Evolutionary conservation across 2,797 vertebrate genomes (phyloP).

Genomic region (Acipenser oxyrinchus): DNA sequence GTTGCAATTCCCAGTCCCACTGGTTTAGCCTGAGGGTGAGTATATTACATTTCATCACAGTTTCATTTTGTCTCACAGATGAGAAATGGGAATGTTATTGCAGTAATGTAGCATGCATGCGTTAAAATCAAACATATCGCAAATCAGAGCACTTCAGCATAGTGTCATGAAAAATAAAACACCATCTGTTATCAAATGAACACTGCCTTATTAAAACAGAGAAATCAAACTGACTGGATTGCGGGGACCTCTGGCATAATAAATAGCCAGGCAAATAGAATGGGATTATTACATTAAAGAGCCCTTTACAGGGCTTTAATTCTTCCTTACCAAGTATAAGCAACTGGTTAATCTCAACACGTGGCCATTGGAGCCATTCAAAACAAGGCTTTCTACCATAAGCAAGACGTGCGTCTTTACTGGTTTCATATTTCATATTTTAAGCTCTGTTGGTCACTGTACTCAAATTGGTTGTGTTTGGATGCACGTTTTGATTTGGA

Average conservation of each 20-base stretch:
- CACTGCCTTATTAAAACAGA: slow-evolving; percentile 83
- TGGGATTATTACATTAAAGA: slow-evolving; percentile 24
- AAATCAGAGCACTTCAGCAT: slow-evolving; percentile 85
- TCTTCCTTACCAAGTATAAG: slow-evolving; percentile 1
- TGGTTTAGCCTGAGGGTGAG: slow-evolving; percentile 92
- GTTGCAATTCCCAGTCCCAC: slow-evolving; percentile 93
- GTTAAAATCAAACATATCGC: slow-evolving; percentile 97
- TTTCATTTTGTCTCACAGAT: slow-evolving; percentile 98
- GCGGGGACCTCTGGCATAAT: slow-evolving; percentile 42
- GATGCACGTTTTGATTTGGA: no score
- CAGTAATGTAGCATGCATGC: slow-evolving; percentile 95
- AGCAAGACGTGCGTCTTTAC: no score
- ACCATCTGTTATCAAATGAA: slow-evolving; percentile 87
- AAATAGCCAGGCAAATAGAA: slow-evolving; percentile 43
- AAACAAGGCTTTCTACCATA: neutral
- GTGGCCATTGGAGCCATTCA: slow-evolving; percentile 2
- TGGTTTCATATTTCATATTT: no score
- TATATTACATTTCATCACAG: slow-evolving; percentile 99
- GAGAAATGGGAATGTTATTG: slow-evolving; percentile 92
- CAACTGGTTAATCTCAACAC: neutral
- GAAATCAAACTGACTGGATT: slow-evolving; percentile 53
- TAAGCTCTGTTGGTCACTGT: no score
- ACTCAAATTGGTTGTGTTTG: no score
- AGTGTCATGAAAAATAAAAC: slow-evolving; percentile 81
- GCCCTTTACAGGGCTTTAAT: neutral